A percentile compares a stretch with the other conserved stretches of the same genome.
phyloP scores from a whole-genome alignment of 2,797 vertebrate genomes.

The Enteromius anoplus region DNA sequence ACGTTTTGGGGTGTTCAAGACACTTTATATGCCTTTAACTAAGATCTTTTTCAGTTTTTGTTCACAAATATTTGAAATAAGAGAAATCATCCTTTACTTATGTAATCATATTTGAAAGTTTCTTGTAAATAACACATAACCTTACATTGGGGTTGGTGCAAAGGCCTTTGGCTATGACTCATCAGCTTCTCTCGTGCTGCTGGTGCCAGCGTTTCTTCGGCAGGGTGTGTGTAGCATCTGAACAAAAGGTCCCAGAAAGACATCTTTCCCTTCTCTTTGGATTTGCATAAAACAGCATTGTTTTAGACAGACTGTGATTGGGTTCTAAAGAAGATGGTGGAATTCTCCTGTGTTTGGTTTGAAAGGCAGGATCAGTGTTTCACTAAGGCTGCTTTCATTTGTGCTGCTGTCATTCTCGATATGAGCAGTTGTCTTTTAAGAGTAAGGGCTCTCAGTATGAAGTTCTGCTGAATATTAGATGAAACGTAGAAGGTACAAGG shows the following conservation, averaged over 20 bases:
- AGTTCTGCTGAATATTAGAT: background rate
- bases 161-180: constrained; percentile 54
- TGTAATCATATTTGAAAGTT: background rate
- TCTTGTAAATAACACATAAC: background rate
- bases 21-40: background rate
- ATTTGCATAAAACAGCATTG: background rate
- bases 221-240: constrained; percentile 26
- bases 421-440: constrained; percentile 2
- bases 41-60: background rate
- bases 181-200: constrained; percentile 40
- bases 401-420: background rate
- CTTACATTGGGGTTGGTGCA: constrained; percentile 3
- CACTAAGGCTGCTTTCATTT: constrained; percentile 23
- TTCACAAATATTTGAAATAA: background rate
- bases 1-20: background rate
- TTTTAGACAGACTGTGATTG: constrained; percentile 10
- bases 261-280: background rate
- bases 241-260: constrained; percentile 25
- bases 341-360: background rate
- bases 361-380: constrained; percentile 10
- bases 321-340: background rate
- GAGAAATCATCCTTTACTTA: background rate
- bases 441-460: background rate
- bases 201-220: constrained; percentile 22
- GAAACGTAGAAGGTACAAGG: background rate